Evolutionary conservation across 2,888 invertebrate genomes (phyloP).

Genomic region (Platynereis dumerilii): DNA sequence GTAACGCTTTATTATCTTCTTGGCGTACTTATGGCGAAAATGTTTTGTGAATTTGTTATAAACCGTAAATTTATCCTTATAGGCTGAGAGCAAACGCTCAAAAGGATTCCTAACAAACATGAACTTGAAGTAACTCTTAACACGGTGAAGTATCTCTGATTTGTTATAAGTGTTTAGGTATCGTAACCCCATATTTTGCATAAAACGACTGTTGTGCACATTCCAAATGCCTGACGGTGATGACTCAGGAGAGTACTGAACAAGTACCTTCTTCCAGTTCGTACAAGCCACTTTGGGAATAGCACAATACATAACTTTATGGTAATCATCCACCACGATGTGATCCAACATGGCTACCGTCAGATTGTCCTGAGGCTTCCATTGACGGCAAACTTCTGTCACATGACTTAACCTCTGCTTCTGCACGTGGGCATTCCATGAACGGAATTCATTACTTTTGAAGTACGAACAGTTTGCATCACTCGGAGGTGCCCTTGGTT

Average conservation of each 20-base stretch:
- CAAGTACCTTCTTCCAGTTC: conserved; percentile 77
- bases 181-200: conserved; percentile 19
- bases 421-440: too few relatives aligned
- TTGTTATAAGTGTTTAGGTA: conserved; percentile 65
- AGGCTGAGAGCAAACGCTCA: conserved; percentile 87
- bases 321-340: conserved; percentile 82
- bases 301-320: conserved; percentile 89
- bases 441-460: too few relatives aligned
- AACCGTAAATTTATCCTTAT: conserved; percentile 81
- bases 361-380: background rate
- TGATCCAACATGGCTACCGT: conserved; percentile 69
- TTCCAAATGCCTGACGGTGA: conserved; percentile 3
- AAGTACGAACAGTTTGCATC: too few relatives aligned
- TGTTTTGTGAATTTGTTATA: conserved; percentile 51
- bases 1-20: conserved; percentile 77
- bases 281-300: conserved; percentile 92
- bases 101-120: conserved; percentile 89
- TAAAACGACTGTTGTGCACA: conserved; percentile 17
- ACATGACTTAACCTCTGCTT: too few relatives aligned
- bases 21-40: conserved; percentile 64
- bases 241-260: background rate
- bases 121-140: conserved; percentile 82
- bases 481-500: too few relatives aligned
- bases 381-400: background rate
- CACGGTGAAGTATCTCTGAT: conserved; percentile 71